phyloP scores from a whole-genome alignment of 2,113 vertebrate genomes.

The Clarias macrocephalus region DNA sequence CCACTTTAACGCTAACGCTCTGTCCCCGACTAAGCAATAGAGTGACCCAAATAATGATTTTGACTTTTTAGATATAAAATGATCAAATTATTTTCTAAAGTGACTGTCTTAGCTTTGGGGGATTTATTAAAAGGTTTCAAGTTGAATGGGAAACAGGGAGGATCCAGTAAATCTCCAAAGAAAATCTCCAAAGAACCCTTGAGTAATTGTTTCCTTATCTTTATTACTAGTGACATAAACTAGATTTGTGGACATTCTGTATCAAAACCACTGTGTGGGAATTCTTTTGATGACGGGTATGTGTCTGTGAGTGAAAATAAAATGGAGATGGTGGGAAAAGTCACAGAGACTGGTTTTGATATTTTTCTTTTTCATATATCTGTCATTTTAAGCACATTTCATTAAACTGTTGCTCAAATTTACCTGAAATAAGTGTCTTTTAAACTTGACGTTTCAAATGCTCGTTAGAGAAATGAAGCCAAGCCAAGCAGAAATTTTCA shows the following conservation, averaged over 20 bases:
- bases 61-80: not conserved
- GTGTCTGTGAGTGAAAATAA: not conserved
- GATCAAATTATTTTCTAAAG: not conserved
- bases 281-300: not conserved
- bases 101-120: not conserved
- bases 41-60: not conserved
- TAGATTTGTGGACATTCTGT: not conserved
- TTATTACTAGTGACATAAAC: slow-evolving; percentile 1
- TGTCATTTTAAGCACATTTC: not conserved
- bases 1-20: not conserved
- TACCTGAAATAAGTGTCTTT: not conserved
- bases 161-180: not conserved
- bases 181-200: not conserved
- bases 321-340: not conserved
- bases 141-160: not conserved
- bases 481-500: no score
- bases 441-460: not conserved
- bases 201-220: not conserved
- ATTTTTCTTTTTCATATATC: not conserved
- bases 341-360: not conserved
- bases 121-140: not conserved
- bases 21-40: not conserved
- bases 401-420: not conserved
- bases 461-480: not conserved
- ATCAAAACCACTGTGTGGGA: slow-evolving; percentile 10